Conservation (phyloP, 2,113 vertebrate species). For the Labeo rohita region DNA sequence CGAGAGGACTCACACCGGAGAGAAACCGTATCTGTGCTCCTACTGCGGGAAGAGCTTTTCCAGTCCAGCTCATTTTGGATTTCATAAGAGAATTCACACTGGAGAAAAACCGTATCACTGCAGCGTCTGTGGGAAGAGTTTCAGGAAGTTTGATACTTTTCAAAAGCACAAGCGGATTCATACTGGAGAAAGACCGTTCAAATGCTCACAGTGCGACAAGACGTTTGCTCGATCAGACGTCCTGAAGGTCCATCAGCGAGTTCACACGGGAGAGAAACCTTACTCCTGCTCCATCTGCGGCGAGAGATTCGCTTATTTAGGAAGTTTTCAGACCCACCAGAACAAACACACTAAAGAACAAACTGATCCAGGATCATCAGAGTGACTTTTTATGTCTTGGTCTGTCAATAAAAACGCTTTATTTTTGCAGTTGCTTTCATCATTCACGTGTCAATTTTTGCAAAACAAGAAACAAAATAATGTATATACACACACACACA, state of each 20-base stretch:
- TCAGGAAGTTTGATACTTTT: background rate
- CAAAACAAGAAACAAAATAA: too few relatives aligned
- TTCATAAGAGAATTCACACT: background rate
- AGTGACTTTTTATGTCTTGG: background rate
- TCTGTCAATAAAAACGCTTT: too few relatives aligned
- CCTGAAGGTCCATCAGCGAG: background rate
- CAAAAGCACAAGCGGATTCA: background rate
- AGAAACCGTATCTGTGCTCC: background rate
- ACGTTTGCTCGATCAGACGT: background rate
- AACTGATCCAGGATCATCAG: background rate
- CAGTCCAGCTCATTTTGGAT: rapidly evolving
- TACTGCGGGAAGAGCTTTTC: background rate
- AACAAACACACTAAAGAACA: background rate
- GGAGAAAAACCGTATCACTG: background rate
- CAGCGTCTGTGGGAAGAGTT: background rate
- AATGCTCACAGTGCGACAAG: background rate
- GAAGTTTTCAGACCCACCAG: background rate
- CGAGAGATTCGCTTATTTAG: background rate
- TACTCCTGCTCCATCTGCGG: background rate
- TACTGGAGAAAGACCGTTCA: background rate
- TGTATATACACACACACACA: too few relatives aligned
- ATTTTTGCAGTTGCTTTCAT: too few relatives aligned
- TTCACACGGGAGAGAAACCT: background rate
- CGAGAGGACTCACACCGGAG: background rate
- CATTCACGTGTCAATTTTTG: too few relatives aligned